Evolutionary conservation across 2,797 vertebrate genomes (phyloP).

Genomic region (Alauda arvensis): DNA sequence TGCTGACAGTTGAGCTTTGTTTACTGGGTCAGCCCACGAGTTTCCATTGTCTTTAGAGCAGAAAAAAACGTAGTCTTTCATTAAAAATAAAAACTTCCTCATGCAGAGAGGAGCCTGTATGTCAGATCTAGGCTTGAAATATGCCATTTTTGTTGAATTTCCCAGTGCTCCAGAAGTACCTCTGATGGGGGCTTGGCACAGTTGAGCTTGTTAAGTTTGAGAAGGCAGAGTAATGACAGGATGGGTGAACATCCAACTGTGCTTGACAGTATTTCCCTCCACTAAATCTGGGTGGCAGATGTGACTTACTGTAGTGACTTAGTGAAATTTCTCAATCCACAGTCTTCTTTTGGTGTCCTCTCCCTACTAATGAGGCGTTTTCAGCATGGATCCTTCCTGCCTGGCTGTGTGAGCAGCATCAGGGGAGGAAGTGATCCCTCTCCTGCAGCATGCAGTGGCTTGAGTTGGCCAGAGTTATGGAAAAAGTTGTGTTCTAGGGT

Average conservation of each 20-base stretch:
- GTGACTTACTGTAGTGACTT: slow-evolving; percentile 41
- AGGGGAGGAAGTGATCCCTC: not conserved
- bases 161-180: slow-evolving; percentile 14
- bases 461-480: not conserved
- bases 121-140: slow-evolving; percentile 32
- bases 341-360: not conserved
- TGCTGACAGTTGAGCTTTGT: slow-evolving; percentile 36
- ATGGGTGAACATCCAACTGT: slow-evolving; percentile 26
- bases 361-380: not conserved
- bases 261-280: slow-evolving; percentile 25
- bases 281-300: slow-evolving; percentile 51
- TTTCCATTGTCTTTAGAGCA: slow-evolving; percentile 45
- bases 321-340: slow-evolving; percentile 8
- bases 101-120: slow-evolving; percentile 12
- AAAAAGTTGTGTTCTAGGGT: not conserved
- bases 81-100: slow-evolving; percentile 45
- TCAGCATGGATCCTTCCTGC: slow-evolving; percentile 34
- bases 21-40: slow-evolving; percentile 22
- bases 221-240: slow-evolving; percentile 43
- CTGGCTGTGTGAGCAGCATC: not conserved
- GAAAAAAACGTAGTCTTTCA: not conserved
- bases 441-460: not conserved
- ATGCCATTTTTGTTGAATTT: slow-evolving; percentile 18
- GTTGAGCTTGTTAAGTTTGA: slow-evolving; percentile 17
- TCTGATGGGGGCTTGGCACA: slow-evolving; percentile 27